Conservation (phyloP, 2,888 invertebrate species). For the Drosophila phalerata region DNA sequence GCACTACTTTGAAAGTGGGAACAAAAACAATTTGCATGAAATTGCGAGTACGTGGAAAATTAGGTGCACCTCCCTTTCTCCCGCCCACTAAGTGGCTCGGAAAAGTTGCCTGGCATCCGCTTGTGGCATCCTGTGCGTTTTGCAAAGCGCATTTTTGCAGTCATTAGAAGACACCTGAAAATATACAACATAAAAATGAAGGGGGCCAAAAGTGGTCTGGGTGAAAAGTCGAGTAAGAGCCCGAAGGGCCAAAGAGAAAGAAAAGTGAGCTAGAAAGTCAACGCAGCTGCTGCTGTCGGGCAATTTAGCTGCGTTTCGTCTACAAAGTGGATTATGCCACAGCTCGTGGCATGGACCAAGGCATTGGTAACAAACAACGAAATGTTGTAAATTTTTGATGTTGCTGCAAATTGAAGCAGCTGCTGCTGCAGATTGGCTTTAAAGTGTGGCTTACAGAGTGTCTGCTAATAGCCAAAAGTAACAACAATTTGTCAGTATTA, state of each 20-base stretch:
- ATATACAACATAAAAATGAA: slow-evolving; percentile 51
- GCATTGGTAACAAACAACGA: slow-evolving; percentile 47
- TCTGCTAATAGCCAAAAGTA: slow-evolving; percentile 59
- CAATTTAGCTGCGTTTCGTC: slow-evolving; percentile 38
- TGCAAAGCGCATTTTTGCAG: slow-evolving; percentile 69
- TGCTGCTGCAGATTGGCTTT: slow-evolving; percentile 46
- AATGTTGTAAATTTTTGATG: slow-evolving; percentile 71
- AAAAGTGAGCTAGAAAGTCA: slow-evolving; percentile 19
- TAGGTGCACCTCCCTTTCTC: slow-evolving; percentile 50
- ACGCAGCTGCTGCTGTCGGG: slow-evolving; percentile 37
- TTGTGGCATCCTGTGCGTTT: slow-evolving; percentile 29
- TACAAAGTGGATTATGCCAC: slow-evolving; percentile 42
- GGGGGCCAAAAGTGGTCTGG: slow-evolving; percentile 48
- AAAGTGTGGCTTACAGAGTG: slow-evolving; percentile 12
- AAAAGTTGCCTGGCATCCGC: slow-evolving; percentile 33
- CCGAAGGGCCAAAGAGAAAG: slow-evolving; percentile 29
- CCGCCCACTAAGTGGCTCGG: slow-evolving; percentile 51
- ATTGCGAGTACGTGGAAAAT: slow-evolving; percentile 69
- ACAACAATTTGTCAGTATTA: slow-evolving; percentile 62
- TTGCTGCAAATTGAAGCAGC: slow-evolving; percentile 71
- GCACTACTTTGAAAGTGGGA: slow-evolving; percentile 42
- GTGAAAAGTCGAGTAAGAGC: slow-evolving; percentile 29
- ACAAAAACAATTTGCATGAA: slow-evolving; percentile 71
- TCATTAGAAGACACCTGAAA: slow-evolving; percentile 72
- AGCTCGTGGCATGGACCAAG: slow-evolving; percentile 25